These are phyloP conservation scores for Aselliscus stoliczkanus DNA, from an alignment of 2,797 vertebrate species.

Conservation along the genomic window DNA sequence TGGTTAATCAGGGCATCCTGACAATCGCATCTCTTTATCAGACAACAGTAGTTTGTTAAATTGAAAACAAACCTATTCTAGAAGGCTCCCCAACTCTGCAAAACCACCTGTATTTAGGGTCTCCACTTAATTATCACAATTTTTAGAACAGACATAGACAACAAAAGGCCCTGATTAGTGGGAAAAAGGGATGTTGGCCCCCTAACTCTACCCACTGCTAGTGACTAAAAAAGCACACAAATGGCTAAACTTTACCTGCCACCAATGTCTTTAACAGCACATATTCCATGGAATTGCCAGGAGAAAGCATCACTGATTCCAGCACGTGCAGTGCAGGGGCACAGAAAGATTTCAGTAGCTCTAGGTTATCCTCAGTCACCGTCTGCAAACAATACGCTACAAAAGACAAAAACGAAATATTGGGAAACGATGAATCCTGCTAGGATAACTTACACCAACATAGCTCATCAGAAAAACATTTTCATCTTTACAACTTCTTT, in stretches of 20 bases:
- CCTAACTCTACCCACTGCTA: neutral
- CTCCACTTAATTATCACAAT: neutral
- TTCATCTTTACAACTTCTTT: neutral
- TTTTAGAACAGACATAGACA: neutral
- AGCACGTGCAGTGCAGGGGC: conserved; percentile 83
- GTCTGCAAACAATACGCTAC: conserved; percentile 96
- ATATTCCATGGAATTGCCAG: conserved; percentile 86
- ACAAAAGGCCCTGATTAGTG: neutral
- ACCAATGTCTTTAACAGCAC: conserved; percentile 89
- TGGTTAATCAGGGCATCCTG: neutral
- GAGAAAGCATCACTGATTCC: conserved; percentile 86
- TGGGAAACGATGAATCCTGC: neutral
- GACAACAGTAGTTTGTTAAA: neutral
- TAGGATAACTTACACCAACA: neutral
- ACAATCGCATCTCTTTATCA: neutral
- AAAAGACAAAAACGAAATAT: conserved; percentile 29
- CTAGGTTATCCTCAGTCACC: conserved; percentile 95
- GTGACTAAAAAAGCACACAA: neutral
- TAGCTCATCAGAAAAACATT: neutral
- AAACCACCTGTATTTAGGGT: neutral
- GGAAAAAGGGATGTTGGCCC: neutral
- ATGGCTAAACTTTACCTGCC: conserved; percentile 84
- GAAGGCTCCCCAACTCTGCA: neutral
- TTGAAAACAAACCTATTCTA: neutral
- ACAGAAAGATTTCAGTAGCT: conserved; percentile 88